A percentile compares a stretch with the other conserved stretches of the same genome.
These are phyloP conservation scores for Lota lota DNA, from an alignment of 2,113 vertebrate genomes.

Conservation along the genomic window DNA sequence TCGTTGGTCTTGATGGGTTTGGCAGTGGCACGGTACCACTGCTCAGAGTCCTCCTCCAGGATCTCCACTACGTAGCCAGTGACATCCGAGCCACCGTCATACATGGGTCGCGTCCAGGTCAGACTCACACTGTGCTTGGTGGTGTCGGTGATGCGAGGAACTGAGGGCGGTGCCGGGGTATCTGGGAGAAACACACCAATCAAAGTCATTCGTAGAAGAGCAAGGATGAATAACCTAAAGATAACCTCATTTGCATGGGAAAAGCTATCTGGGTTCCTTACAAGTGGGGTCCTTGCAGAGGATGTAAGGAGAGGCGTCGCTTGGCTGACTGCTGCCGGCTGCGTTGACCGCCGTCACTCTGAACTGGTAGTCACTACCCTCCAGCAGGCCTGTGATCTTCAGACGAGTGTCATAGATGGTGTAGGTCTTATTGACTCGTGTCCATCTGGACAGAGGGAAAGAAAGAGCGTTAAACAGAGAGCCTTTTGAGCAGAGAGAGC, in stretches of 20 bases:
- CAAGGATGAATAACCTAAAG: not conserved
- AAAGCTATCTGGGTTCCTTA: slow-evolving; percentile 63
- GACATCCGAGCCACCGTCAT: slow-evolving; percentile 90
- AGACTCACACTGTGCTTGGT: slow-evolving; percentile 93
- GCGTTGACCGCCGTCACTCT: slow-evolving; percentile 91
- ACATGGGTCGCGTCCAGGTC: slow-evolving; percentile 93
- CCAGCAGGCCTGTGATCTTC: slow-evolving; percentile 89
- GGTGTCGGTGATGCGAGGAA: slow-evolving; percentile 90
- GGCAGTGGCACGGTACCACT: slow-evolving; percentile 90
- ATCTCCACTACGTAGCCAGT: slow-evolving; percentile 92
- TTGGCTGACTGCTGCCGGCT: slow-evolving; percentile 92
- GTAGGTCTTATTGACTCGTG: slow-evolving; percentile 91
- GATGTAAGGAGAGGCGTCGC: slow-evolving; percentile 89
- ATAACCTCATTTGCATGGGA: not conserved
- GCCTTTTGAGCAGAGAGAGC: not conserved
- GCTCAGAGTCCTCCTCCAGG: slow-evolving; percentile 86
- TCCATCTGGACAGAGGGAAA: slow-evolving; percentile 81
- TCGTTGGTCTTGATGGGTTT: slow-evolving; percentile 80
- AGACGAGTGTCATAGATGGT: slow-evolving; percentile 93
- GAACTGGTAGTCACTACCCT: slow-evolving; percentile 95
- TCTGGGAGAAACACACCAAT: slow-evolving; percentile 68
- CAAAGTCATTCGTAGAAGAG: not conserved
- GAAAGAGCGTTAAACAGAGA: not conserved
- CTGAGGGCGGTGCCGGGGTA: slow-evolving; percentile 90
- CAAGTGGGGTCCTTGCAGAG: slow-evolving; percentile 93